Base-by-base conservation (phyloP, 2,797 vertebrate genomes). In the Setipinna tenuifilis region DNA sequence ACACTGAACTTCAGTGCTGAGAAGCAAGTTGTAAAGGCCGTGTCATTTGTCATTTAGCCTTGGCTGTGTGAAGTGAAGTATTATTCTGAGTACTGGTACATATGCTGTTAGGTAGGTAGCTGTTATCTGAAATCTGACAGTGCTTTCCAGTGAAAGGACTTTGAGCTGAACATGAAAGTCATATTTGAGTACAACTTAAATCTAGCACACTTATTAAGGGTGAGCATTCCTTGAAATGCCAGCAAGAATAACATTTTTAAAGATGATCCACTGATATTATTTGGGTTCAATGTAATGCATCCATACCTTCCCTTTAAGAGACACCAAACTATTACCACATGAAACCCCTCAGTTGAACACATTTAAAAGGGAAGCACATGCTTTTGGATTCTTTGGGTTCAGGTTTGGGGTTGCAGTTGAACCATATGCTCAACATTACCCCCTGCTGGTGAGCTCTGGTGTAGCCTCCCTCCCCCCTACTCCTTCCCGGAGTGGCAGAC, bases 401-500 rank as follows among this genome's bases (percentile, higher is more conserved):
- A 44, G 28, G 31, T 75, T 16, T 75, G 68, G 16, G 71, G 31
- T 41, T 31, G 41, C 5, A 31, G 71, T 78, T 21, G 71, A 78
- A 11, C n/a, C 0, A 7, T 78, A 17, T 78, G 71, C 71, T 16
- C 16, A 75, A 9, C 5, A 5, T 44, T 78, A 19, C 71, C 71
- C 71, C 71, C 71, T 78, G 71, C 71, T 78, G 71, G 71, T 44
- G 1, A 44, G 71, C 71, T 41, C 4, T 19, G 19, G 31, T 44
- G 71, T 35, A 78, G 71, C 31, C 17, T 19, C 65, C 65, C 65
- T 71, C 65, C 59, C 61, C 83, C 62, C 44, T 28, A 48, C 65
- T 21, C 83, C 16, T 58, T 83, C 16, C 57, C 59, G 86, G 88
- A 86, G 89, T 91, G 84, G 91, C 89, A 91, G 89, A 92, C 91